Base-by-base conservation (phyloP, 2,113 vertebrate genomes). In the Arenaria interpres region DNA sequence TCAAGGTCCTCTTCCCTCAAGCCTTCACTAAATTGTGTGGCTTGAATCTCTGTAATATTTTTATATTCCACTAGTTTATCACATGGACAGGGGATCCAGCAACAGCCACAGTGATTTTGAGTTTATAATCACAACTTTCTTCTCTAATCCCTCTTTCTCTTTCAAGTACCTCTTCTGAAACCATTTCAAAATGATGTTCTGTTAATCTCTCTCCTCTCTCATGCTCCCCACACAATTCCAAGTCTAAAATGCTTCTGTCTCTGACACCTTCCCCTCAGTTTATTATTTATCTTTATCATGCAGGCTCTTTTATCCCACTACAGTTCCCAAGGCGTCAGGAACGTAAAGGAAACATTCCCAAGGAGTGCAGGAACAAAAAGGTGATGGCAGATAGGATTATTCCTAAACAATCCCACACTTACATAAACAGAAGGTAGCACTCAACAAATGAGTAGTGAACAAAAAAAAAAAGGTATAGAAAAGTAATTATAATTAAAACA, bases 351-450 rank as follows among this genome's bases (percentile, higher is more conserved):
- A 89, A 95, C 4, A 3, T 64, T 95, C 54, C 51, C 27, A 89
- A 66, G 11, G 15, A 79, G 22, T n/a, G n/a, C 66, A 85, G 16
- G 27, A 78, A 60, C 67, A 85, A 35, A 75, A 78, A 17, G 41
- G 53, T 64, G 53, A 78, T 23, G 41, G 57, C 39, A 90, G 56
- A 45, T 2, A 3, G 14, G n/a, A 50, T 67, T 64, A 89, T 82
- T 91, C 30, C 66, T 89, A 88, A 95, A 93, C 50, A 92, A 92
- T 66, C 77, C 45, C 60, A 77, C 30, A 51, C 39, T 94, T 88
- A 89, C 1, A 66, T 92, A 91, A 96, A 93, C 73, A 92, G 62
- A 72, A 90, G 43, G 15, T 39, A 81, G 39, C 45, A 73, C 35
- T 89, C 68, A 53, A 45, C 33, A 95, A 89, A 67, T 7, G 12